Percentiles rank a stretch among this genome's conserved stretches.
Evolutionary conservation across 1,140 invertebrate genomes (phyloP).

Genomic region (Mactra quadrangularis): DNA sequence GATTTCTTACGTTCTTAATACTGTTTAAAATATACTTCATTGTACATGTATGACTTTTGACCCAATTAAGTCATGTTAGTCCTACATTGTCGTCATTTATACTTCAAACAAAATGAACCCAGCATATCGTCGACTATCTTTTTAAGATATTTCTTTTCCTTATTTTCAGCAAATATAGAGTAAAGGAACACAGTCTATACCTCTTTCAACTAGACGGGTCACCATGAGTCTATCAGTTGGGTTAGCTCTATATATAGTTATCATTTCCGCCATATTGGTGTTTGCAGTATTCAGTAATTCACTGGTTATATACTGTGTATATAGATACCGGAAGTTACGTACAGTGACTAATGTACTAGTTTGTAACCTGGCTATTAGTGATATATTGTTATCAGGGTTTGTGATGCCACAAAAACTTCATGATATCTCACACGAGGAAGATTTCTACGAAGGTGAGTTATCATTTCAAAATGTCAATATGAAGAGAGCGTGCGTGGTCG

Average conservation of each 20-base stretch:
- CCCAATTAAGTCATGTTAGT: too few species aligned
- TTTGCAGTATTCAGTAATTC: constrained; percentile 91
- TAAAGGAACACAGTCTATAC: too few species aligned
- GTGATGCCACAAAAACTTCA: constrained; percentile 88
- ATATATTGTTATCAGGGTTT: constrained; percentile 92
- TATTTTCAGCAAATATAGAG: too few species aligned
- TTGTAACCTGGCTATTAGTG: constrained; percentile 89
- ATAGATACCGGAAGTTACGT: constrained; percentile 91
- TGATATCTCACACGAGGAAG: constrained; percentile 69
- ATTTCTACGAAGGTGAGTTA: constrained; percentile 70
- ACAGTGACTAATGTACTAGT: constrained; percentile 94
- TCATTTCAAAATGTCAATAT: background rate
- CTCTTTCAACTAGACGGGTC: too few species aligned
- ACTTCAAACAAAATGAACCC: too few species aligned
- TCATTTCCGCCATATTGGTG: constrained; percentile 87
- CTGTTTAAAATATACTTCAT: too few species aligned
- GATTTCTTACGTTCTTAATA: too few species aligned
- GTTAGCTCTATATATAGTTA: constrained; percentile 61
- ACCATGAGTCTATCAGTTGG: constrained; percentile 37
- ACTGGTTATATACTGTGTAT: constrained; percentile 91
- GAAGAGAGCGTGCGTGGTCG: too few species aligned
- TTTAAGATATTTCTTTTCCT: too few species aligned
- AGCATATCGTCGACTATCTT: too few species aligned
- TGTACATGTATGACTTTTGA: too few species aligned
- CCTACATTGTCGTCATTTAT: too few species aligned